Base-by-base conservation (phyloP, 2,113 vertebrate genomes). In the Cynocephalus volans region DNA sequence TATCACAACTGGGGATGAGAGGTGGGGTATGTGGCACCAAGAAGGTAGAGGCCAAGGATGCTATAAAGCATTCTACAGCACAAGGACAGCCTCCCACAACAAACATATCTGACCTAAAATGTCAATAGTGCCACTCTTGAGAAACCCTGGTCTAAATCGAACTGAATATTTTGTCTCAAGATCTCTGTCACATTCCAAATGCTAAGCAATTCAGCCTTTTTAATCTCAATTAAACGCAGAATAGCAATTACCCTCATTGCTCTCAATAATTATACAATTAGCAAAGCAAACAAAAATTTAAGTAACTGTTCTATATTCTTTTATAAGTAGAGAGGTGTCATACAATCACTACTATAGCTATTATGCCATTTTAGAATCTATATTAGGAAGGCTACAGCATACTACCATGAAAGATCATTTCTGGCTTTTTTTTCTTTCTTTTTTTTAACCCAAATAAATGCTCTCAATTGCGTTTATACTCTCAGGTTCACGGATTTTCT, bases 391-490 rank as follows among this genome's bases (percentile, higher is more conserved):
- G 41, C 9, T 77, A 58, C 5, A 79, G 41, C 64, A 87, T 8
- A 41, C 23, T 48, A 87, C 21, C 56, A 93, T 77, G 52, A 93
- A 89, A 79, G 84, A 88, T 18, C 18, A 72, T 70, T 48, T 75
- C 41, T 62, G 58, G 56, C 31, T 65, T 85, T n/a, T 83, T 84
- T 89, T 84, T 81, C 58, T 26, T 24, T 56, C 80, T n/a, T 83
- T 84, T 89, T 84, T 81, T 67, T 26, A 56, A 73, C 85, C 60
- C 36, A 91, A 86, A 86, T 58, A 73, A 94, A 91, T 54, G 41
- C 33, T 85, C 50, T 91, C 58, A 89, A 76, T 13, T 58, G 79
- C 9, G 62, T 60, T 77, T 88, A 94, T 76, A 88, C 76, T 62
- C 28, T 87, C 52, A 75, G 48, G 58, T 87, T 94, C 41, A 91